These are phyloP conservation scores for Coremacera marginata DNA, from an alignment of 2,888 invertebrate species.

Conservation along the genomic window DNA sequence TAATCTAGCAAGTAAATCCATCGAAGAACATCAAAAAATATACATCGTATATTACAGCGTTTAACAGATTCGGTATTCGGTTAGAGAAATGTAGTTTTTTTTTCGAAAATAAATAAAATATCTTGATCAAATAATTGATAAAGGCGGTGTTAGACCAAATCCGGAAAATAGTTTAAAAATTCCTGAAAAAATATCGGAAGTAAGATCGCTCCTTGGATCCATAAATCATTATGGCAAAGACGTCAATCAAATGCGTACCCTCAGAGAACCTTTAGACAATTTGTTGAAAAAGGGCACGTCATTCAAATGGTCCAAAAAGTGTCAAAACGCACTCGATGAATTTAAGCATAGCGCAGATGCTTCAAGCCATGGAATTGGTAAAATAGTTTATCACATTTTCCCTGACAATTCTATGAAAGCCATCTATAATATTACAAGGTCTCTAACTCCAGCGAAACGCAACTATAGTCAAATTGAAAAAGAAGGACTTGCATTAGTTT, in stretches of 20 bases:
- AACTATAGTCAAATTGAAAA: conserved; percentile 47
- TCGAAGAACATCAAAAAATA: too few relatives aligned
- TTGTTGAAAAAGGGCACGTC: conserved; percentile 29
- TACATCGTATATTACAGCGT: too few relatives aligned
- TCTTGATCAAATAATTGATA: conserved; percentile 40
- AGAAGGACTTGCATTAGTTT: conserved; percentile 44
- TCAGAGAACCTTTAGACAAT: conserved; percentile 36
- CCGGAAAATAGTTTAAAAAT: conserved; percentile 34
- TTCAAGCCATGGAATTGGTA: conserved; percentile 41
- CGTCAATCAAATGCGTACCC: too few relatives aligned
- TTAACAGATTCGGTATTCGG: too few relatives aligned
- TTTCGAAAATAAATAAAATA: too few relatives aligned
- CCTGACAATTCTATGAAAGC: conserved; percentile 40
- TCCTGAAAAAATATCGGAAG: conserved; percentile 38
- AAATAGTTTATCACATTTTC: too few relatives aligned
- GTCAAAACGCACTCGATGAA: conserved; percentile 33
- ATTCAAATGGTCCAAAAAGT: conserved; percentile 38
- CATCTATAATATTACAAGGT: conserved; percentile 36
- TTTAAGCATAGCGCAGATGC: conserved; percentile 44
- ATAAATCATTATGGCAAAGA: too few relatives aligned
- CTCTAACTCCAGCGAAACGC: conserved; percentile 40
- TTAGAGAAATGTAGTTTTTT: too few relatives aligned
- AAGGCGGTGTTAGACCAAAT: conserved; percentile 32
- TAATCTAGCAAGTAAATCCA: too few relatives aligned
- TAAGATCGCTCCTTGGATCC: too few relatives aligned